Conservation (phyloP, 2,888 invertebrate genomes). For the Calliopum simillimum region DNA sequence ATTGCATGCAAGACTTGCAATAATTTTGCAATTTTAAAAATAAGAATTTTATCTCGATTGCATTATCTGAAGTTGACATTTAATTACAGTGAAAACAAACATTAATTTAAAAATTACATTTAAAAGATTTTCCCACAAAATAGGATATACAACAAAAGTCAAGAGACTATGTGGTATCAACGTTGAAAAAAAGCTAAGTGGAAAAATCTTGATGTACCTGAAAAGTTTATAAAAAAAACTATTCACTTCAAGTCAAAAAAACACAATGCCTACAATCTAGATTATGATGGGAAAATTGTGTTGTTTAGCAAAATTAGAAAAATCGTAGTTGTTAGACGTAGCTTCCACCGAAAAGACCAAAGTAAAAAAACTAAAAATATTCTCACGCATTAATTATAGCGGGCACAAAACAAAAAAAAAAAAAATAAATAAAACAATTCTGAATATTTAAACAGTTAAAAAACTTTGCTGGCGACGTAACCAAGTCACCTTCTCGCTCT, state of each 20-base stretch:
- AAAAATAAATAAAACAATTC: background rate
- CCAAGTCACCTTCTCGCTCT: background rate
- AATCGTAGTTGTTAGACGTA: no score
- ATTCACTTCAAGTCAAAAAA: background rate
- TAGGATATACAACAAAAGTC: constrained; percentile 20
- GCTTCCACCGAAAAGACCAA: no score
- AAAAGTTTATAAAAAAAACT: background rate
- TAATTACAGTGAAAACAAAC: constrained; percentile 12
- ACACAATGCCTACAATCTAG: constrained; percentile 39
- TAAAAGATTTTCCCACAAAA: constrained; percentile 25
- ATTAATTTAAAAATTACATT: constrained; percentile 9
- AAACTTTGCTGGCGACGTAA: background rate
- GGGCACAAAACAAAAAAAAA: background rate
- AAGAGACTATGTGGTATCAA: background rate
- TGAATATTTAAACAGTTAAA: background rate
- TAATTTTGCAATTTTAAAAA: background rate
- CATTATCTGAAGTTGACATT: constrained; percentile 1
- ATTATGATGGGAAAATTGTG: constrained; percentile 42
- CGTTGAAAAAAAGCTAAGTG: background rate
- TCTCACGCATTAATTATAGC: constrained; percentile 30
- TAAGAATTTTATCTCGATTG: background rate
- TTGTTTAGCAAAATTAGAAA: constrained; percentile 13
- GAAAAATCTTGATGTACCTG: background rate
- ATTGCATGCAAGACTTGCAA: background rate
- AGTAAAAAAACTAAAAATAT: background rate